Conservation (phyloP, 2,113 vertebrate species). For the Heterotilapia buettikoferi region DNA sequence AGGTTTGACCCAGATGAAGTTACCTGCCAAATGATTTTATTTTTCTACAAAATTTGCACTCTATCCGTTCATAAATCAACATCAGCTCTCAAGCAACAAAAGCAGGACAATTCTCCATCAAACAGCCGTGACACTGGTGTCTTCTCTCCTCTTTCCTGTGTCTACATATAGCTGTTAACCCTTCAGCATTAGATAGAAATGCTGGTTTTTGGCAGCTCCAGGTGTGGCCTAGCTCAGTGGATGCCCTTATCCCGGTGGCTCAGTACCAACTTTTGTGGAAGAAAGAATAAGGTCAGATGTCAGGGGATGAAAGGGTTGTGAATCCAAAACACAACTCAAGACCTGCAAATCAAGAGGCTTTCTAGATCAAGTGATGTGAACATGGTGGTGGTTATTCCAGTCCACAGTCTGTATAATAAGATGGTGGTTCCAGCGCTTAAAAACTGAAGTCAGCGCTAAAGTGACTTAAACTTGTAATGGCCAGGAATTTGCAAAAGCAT, state of each 20-base stretch:
- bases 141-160: neutral
- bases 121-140: neutral
- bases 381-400: neutral
- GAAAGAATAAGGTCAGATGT: neutral
- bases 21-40: neutral
- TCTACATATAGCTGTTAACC: neutral
- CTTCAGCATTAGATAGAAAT: neutral
- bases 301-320: neutral
- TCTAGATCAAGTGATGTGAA: neutral
- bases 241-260: neutral
- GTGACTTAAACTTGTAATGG: neutral
- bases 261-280: neutral
- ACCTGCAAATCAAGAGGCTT: neutral
- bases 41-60: neutral
- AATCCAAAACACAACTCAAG: neutral
- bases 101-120: neutral
- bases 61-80: neutral
- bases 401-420: neutral
- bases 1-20: neutral
- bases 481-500: neutral
- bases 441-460: neutral
- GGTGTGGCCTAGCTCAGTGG: slow-evolving; percentile 3
- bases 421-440: neutral
- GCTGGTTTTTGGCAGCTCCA: slow-evolving; percentile 5
- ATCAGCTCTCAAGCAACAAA: neutral